A percentile compares a stretch with the other conserved stretches of the same genome.
Evolutionary conservation across 2,113 vertebrate genomes (phyloP).

Genomic region (Aspidoscelis tigris): DNA sequence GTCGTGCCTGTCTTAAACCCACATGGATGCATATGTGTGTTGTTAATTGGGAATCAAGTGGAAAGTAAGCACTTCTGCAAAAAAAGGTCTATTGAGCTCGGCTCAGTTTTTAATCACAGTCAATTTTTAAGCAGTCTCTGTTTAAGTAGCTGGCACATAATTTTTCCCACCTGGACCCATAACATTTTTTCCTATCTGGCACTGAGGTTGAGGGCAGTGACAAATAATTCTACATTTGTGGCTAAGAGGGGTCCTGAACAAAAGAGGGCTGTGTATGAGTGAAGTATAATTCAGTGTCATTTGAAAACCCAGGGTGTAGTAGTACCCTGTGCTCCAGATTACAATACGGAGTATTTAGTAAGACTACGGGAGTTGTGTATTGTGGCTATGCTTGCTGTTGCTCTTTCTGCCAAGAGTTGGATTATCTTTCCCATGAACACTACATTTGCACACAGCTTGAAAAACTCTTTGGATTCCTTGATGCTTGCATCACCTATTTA

Average conservation of each 20-base stretch:
- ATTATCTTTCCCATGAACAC: neutral
- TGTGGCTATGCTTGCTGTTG: rapidly evolving
- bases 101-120: neutral
- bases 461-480: conserved; percentile 58
- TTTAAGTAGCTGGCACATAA: neutral
- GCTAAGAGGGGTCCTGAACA: neutral
- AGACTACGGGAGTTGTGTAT: rapidly evolving
- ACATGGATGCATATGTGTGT: neutral
- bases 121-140: neutral
- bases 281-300: neutral
- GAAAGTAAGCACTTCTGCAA: neutral
- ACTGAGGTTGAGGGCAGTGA: neutral
- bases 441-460: conserved; percentile 28
- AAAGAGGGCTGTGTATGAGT: neutral
- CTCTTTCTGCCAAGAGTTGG: conserved; percentile 1
- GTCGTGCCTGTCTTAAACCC: neutral
- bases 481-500: conserved; percentile 66
- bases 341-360: rapidly evolving
- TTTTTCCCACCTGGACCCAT: rapidly evolving
- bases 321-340: neutral
- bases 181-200: neutral
- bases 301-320: neutral
- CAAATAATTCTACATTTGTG: neutral
- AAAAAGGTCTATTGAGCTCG: neutral
- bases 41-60: neutral